Conservation (phyloP, 2,797 vertebrate species). For the Knipowitschia caucasica region DNA sequence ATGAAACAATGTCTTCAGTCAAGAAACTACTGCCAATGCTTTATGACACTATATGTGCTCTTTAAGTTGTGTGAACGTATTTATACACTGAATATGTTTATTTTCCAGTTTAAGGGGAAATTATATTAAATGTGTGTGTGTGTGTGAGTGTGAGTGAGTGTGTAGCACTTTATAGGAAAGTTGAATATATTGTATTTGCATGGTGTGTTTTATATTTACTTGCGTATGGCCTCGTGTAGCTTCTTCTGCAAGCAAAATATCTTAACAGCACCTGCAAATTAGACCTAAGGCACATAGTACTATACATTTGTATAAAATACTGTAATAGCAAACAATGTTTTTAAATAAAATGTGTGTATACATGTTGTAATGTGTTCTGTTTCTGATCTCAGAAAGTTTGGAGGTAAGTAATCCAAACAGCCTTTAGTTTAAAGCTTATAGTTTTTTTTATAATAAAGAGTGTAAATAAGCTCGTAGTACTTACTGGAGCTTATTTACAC, state of each 20-base stretch:
- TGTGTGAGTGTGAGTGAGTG: no score
- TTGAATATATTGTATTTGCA: conserved; percentile 2
- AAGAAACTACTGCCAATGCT: no score
- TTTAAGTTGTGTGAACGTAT: neutral
- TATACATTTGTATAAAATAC: neutral
- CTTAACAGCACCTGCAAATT: neutral
- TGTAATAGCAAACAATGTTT: no score
- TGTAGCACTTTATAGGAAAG: neutral
- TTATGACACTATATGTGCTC: neutral
- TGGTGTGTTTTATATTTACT: conserved; percentile 16
- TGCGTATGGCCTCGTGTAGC: neutral
- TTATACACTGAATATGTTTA: neutral
- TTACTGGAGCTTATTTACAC: no score
- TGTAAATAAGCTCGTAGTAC: no score
- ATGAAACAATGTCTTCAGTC: no score
- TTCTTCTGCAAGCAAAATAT: neutral
- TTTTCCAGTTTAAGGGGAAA: neutral
- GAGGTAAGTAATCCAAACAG: no score
- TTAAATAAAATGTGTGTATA: neutral
- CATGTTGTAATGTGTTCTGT: neutral
- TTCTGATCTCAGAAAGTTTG: no score
- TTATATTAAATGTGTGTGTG: neutral
- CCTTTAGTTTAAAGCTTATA: no score
- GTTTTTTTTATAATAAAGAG: no score
- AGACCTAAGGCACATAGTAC: neutral